Evolutionary conservation across 2,797 vertebrate genomes (phyloP).

Genomic region (Crenichthys baileyi): DNA sequence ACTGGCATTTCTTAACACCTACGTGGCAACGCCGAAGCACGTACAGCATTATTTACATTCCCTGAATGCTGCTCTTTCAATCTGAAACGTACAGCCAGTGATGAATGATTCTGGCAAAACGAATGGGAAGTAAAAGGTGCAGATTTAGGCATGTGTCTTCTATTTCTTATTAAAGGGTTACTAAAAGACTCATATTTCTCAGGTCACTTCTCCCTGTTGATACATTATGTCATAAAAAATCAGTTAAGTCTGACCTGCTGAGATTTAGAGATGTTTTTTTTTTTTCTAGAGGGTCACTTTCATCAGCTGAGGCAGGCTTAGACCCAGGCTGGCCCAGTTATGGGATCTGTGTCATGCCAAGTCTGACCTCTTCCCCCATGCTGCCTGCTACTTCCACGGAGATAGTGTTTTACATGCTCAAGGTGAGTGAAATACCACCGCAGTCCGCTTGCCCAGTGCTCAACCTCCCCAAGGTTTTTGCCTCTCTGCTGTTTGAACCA

Average conservation of each 20-base stretch:
- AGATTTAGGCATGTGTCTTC: conserved; percentile 49
- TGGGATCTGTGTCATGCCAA: conserved; percentile 65
- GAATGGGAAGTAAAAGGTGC: conserved; percentile 58
- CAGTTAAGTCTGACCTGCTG: background rate
- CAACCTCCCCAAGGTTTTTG: conserved; percentile 35
- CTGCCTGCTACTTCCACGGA: conserved; percentile 64
- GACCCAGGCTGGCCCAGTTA: conserved; percentile 61
- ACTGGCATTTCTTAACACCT: conserved; percentile 84
- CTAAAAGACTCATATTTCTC: background rate
- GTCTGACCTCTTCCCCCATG: conserved; percentile 58
- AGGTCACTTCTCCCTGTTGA: background rate
- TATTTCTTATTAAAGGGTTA: conserved; percentile 27
- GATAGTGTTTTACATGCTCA: conserved; percentile 73
- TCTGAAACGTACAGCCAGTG: conserved; percentile 62
- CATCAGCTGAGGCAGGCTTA: conserved; percentile 29
- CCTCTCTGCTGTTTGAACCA: conserved; percentile 40
- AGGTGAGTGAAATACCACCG: conserved; percentile 74
- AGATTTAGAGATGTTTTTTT: background rate
- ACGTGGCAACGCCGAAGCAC: conserved; percentile 79
- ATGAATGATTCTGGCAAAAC: conserved; percentile 62
- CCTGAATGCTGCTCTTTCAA: conserved; percentile 71
- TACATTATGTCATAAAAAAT: conserved; percentile 7
- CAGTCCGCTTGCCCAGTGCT: conserved; percentile 40
- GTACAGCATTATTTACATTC: conserved; percentile 77
- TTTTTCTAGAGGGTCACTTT: conserved; percentile 27